Evolutionary conservation across 1,140 invertebrate genomes (phyloP).

Genomic region (Heterodera carotae): DNA sequence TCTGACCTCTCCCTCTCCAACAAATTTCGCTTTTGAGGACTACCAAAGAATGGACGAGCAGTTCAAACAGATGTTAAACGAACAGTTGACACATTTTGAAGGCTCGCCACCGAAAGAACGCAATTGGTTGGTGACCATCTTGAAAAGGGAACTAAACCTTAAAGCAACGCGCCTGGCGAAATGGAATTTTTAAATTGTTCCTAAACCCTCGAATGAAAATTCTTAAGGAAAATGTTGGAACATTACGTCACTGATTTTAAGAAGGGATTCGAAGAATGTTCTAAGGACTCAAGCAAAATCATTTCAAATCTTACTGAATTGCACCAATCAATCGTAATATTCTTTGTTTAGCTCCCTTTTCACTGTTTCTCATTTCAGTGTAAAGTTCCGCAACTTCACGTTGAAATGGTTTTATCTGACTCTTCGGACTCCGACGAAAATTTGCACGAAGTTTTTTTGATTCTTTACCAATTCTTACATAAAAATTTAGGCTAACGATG

Average conservation of each 20-base stretch:
- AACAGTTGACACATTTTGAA: neutral
- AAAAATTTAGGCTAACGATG: no score
- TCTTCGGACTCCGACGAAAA: conserved; percentile 33
- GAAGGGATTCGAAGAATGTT: neutral
- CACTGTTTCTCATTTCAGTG: conserved; percentile 6
- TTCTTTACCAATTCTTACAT: conserved; percentile 16
- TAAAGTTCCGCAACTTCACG: conserved; percentile 5
- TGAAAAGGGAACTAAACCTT: no score
- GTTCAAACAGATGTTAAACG: conserved; percentile 22
- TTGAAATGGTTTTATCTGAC: conserved; percentile 37
- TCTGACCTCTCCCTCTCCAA: conserved; percentile 10
- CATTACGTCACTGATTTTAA: neutral
- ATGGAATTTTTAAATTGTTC: no score
- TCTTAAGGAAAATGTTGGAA: conserved; percentile 13
- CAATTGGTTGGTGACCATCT: neutral
- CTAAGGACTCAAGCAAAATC: neutral
- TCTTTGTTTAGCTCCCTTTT: neutral
- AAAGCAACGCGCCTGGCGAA: no score
- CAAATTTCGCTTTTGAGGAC: conserved; percentile 4
- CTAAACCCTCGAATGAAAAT: neutral
- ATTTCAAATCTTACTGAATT: conserved; percentile 19
- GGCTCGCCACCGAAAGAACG: neutral
- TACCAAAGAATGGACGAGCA: conserved; percentile 30
- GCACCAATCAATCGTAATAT: conserved; percentile 22
- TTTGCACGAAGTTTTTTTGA: neutral